phyloP scores from a whole-genome alignment of 2,888 invertebrate species.

The Macrosiphum euphorbiae region DNA sequence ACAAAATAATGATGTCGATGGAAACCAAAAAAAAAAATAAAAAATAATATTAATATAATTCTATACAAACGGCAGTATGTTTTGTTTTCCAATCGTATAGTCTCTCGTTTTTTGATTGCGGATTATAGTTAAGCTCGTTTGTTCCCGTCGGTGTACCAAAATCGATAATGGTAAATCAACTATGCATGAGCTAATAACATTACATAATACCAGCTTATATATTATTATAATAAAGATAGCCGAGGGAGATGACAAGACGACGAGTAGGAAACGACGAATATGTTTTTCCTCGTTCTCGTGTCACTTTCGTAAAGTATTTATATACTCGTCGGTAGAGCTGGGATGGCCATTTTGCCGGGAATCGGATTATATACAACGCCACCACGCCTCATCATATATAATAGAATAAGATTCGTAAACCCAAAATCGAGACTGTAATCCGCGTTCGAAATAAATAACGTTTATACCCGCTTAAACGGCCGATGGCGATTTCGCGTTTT shows the following conservation, averaged over 20 bases:
- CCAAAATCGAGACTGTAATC: conserved; percentile 5
- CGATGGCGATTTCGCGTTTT: background rate
- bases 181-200: background rate
- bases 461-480: background rate
- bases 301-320: background rate
- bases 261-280: background rate
- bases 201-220: background rate
- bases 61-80: background rate
- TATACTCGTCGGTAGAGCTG: background rate
- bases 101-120: background rate
- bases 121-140: conserved; percentile 13
- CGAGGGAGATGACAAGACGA: background rate
- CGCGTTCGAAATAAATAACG: background rate
- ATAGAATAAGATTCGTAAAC: background rate
- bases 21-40: background rate
- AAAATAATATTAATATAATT: background rate
- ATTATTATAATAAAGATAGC: background rate
- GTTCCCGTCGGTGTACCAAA: background rate
- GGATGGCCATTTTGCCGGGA: background rate
- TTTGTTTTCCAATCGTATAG: conserved; percentile 16
- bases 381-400: background rate
- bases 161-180: background rate
- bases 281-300: background rate
- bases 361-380: conserved; percentile 34
- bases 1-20: conserved; percentile 31